Evolutionary conservation across 2,888 invertebrate species (phyloP).

Genomic region (Dasysyrphus tricinctus): DNA sequence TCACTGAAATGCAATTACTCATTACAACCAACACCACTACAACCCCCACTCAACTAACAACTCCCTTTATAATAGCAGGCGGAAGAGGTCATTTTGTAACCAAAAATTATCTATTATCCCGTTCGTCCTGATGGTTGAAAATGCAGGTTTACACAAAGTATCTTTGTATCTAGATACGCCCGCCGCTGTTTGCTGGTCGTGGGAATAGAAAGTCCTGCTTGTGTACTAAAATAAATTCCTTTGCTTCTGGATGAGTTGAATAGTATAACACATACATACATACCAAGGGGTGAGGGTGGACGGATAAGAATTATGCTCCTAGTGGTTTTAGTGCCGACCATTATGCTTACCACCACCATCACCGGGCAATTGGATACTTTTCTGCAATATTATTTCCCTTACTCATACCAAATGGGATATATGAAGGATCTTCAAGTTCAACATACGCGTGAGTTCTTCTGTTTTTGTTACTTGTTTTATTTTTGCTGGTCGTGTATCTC

Average conservation of each 20-base stretch:
- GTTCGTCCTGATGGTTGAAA: not conserved
- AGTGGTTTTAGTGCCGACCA: constrained; percentile 56
- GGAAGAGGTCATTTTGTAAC: constrained; percentile 58
- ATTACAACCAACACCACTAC: not conserved
- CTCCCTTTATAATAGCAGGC: not conserved
- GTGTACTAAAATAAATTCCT: constrained; percentile 50
- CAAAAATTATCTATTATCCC: constrained; percentile 57
- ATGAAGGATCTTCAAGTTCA: constrained; percentile 58
- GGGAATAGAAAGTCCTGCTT: constrained; percentile 42
- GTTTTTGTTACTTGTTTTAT: constrained; percentile 25
- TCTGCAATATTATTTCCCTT: constrained; percentile 46
- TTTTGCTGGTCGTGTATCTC: constrained; percentile 33
- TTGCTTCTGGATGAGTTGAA: constrained; percentile 43
- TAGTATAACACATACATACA: constrained; percentile 3
- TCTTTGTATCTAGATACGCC: constrained; percentile 23
- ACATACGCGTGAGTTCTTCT: not conserved
- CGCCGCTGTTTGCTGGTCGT: not conserved
- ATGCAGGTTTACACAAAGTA: constrained; percentile 3
- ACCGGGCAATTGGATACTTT: constrained; percentile 66
- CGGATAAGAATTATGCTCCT: constrained; percentile 54
- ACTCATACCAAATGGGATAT: not conserved
- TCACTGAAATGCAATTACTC: constrained; percentile 65
- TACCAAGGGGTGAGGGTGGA: not conserved
- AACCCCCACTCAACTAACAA: not conserved
- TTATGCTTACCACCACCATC: constrained; percentile 42